These are phyloP conservation scores for Coleophora deauratella DNA, from an alignment of 2,888 invertebrate genomes.

Conservation along the genomic window DNA sequence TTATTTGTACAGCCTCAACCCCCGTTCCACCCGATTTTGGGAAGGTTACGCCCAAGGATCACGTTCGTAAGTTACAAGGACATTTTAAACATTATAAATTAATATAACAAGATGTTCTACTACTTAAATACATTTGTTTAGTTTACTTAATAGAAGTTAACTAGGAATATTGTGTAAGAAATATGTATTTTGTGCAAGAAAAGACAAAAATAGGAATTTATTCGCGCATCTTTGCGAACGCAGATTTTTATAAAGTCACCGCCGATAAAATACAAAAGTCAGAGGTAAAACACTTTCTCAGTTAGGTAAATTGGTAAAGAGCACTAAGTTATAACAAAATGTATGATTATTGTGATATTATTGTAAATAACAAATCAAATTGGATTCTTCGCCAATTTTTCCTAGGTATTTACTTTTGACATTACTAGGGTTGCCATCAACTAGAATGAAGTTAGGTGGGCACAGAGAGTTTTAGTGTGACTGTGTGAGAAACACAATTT, in stretches of 20 bases:
- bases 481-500: no score
- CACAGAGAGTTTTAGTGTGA: no score
- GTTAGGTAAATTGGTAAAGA: conserved; percentile 34
- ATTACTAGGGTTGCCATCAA: conserved; percentile 46
- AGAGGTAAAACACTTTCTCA: conserved; percentile 30
- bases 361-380: conserved; percentile 20
- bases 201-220: conserved; percentile 42
- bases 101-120: conserved; percentile 45
- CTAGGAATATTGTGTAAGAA: conserved; percentile 29
- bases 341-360: conserved; percentile 18
- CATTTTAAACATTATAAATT: conserved; percentile 39
- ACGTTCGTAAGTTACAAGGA: conserved; percentile 37
- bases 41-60: conserved; percentile 64
- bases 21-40: conserved; percentile 22
- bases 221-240: conserved; percentile 38
- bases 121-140: conserved; percentile 16
- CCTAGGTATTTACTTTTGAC: conserved; percentile 68
- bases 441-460: conserved; percentile 30
- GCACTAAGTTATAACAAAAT: conserved; percentile 39
- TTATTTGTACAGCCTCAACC: conserved; percentile 54
- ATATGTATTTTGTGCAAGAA: conserved; percentile 47
- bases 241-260: conserved; percentile 30
- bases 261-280: conserved; percentile 25
- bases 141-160: conserved; percentile 32
- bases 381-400: conserved; percentile 28